Percentiles rank a stretch among this genome's conserved stretches.
Conservation (phyloP, 2,797 vertebrate genomes). For the Propithecus perrieri region DNA sequence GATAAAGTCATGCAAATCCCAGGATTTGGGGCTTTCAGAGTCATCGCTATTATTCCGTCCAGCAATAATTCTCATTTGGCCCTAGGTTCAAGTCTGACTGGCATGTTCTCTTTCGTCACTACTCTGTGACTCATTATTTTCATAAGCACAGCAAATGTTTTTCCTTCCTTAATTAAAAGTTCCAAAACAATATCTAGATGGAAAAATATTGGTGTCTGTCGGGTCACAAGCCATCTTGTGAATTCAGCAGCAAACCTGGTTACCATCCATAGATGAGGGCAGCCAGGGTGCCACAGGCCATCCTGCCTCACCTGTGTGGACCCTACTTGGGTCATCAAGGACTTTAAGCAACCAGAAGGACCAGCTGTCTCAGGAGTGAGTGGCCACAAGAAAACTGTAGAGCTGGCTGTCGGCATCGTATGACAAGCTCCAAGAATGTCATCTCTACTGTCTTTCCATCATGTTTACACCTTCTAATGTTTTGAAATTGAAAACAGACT, state of each 20-base stretch:
- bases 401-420: not conserved
- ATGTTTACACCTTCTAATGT: not conserved
- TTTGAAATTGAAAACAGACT: not conserved
- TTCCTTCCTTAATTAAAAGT: constrained; percentile 51
- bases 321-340: not conserved
- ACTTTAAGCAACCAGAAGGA: not conserved
- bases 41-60: not conserved
- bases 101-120: not conserved
- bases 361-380: not conserved
- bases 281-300: not conserved
- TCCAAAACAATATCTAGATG: constrained; percentile 50
- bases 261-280: not conserved
- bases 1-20: not conserved
- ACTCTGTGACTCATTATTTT: constrained; percentile 58
- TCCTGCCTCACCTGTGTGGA: not conserved
- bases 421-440: not conserved
- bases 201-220: constrained; percentile 25
- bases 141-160: constrained; percentile 48
- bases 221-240: not conserved
- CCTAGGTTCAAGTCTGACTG: not conserved
- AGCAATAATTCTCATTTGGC: constrained; percentile 4
- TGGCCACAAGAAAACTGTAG: not conserved
- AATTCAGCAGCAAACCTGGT: not conserved
- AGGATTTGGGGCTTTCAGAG: not conserved
- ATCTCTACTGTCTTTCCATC: not conserved